phyloP scores from a whole-genome alignment of 2,888 invertebrate genomes.

The Ormyrus thymus region DNA sequence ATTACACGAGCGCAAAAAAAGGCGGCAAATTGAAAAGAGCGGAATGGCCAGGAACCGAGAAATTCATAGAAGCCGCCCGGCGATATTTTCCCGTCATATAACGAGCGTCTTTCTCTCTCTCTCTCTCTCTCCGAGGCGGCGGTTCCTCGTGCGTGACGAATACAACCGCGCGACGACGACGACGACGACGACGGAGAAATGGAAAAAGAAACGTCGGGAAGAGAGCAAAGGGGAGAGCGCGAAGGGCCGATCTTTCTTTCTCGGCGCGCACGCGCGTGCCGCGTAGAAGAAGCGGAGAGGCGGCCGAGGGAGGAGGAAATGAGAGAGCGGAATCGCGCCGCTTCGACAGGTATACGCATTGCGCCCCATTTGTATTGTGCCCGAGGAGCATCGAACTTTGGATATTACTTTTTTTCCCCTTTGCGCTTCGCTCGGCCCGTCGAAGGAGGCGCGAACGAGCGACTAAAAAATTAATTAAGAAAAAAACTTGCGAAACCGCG shows the following conservation, averaged over 20 bases:
- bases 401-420: background rate
- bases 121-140: background rate
- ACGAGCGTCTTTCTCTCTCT: conserved; percentile 11
- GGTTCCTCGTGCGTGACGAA: conserved; percentile 29
- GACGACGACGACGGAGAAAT: background rate
- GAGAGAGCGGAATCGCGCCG: background rate
- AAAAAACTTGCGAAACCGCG: background rate
- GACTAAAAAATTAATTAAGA: background rate
- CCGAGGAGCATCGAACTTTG: conserved; percentile 31
- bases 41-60: conserved; percentile 28
- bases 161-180: background rate
- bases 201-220: background rate
- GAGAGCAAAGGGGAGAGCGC: background rate
- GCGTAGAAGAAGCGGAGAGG: background rate
- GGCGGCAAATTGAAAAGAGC: conserved; percentile 23
- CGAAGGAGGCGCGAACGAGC: too few species aligned
- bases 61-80: conserved; percentile 34
- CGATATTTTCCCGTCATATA: conserved; percentile 26
- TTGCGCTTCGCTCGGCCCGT: background rate
- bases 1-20: conserved; percentile 19
- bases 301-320: background rate
- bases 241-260: too few species aligned
- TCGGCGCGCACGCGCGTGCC: too few species aligned
- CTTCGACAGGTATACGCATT: conserved; percentile 2
- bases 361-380: background rate